A percentile compares a stretch with the other conserved stretches of the same genome.
Conservation (phyloP, 2,797 vertebrate genomes). For the Cephalopachus bancanus region DNA sequence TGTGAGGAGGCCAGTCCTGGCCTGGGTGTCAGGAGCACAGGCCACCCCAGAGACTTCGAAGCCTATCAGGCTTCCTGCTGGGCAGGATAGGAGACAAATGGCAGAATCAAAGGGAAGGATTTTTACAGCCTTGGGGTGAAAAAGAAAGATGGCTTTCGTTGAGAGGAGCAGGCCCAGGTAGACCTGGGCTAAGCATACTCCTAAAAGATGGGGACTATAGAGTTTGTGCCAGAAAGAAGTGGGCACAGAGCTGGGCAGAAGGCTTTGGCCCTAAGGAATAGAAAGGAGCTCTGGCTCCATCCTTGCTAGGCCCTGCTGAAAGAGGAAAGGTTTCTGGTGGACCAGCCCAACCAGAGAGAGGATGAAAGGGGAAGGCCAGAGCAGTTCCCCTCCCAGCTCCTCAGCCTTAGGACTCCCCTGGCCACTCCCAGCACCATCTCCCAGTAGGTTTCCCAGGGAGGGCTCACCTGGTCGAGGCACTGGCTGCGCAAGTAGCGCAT, state of each 20-base stretch:
- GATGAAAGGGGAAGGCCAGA: not conserved
- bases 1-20: slow-evolving; percentile 11
- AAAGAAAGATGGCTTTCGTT: not conserved
- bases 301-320: not conserved
- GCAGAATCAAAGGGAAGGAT: slow-evolving; percentile 6
- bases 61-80: not conserved
- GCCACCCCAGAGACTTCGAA: not conserved
- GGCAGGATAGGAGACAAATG: not conserved
- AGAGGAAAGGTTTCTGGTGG: not conserved
- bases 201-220: not conserved
- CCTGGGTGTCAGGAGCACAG: not conserved
- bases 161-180: not conserved
- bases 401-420: not conserved
- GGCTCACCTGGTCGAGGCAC: slow-evolving; percentile 93
- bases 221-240: not conserved
- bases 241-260: not conserved
- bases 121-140: not conserved
- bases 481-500: slow-evolving; percentile 93
- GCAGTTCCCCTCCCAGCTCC: not conserved
- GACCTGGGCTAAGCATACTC: not conserved
- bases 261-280: not conserved
- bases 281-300: not conserved
- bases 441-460: fast-evolving
- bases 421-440: not conserved
- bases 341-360: not conserved